Evolutionary conservation across 2,113 vertebrate genomes (phyloP).

Genomic region (Oryzias woworae): DNA sequence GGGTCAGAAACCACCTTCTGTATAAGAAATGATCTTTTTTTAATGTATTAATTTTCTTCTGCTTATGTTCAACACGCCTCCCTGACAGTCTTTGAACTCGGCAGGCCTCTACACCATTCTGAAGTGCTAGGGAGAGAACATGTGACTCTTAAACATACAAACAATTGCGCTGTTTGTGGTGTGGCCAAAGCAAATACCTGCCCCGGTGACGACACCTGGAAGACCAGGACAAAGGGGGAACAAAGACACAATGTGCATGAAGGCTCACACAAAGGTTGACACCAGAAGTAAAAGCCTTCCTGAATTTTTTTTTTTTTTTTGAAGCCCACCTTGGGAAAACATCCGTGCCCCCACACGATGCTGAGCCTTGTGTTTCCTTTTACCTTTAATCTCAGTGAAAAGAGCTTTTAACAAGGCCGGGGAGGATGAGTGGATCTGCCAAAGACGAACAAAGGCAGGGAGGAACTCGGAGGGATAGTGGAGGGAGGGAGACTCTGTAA

Average conservation of each 20-base stretch:
- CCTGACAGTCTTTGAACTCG: conserved; percentile 4
- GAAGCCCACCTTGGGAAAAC: conserved; percentile 79
- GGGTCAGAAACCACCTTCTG: conserved; percentile 21
- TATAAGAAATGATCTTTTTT: conserved; percentile 15
- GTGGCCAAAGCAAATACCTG: conserved; percentile 31
- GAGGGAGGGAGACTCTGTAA: conserved; percentile 72
- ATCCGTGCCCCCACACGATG: conserved; percentile 79
- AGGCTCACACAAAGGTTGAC: conserved; percentile 44
- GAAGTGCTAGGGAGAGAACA: conserved; percentile 3
- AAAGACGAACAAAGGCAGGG: conserved; percentile 75
- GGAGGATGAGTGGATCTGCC: conserved; percentile 64
- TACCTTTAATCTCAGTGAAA: conserved; percentile 78
- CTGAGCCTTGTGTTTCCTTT: conserved; percentile 64
- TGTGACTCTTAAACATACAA: conserved; percentile 9
- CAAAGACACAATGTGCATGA: conserved; percentile 20
- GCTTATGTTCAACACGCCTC: not conserved
- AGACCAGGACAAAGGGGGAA: conserved; percentile 38
- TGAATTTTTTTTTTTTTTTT: conserved; percentile 44
- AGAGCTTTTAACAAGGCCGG: conserved; percentile 70
- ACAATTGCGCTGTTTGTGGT: conserved; percentile 23
- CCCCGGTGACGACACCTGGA: conserved; percentile 37
- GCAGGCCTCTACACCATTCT: conserved; percentile 8
- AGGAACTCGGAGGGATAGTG: conserved; percentile 70
- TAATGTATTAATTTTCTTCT: not conserved
- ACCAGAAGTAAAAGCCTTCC: conserved; percentile 36